A percentile compares a stretch with the other conserved stretches of the same genome.
phyloP scores from a whole-genome alignment of 2,113 vertebrate genomes.

The Nothobranchius furzeri region DNA sequence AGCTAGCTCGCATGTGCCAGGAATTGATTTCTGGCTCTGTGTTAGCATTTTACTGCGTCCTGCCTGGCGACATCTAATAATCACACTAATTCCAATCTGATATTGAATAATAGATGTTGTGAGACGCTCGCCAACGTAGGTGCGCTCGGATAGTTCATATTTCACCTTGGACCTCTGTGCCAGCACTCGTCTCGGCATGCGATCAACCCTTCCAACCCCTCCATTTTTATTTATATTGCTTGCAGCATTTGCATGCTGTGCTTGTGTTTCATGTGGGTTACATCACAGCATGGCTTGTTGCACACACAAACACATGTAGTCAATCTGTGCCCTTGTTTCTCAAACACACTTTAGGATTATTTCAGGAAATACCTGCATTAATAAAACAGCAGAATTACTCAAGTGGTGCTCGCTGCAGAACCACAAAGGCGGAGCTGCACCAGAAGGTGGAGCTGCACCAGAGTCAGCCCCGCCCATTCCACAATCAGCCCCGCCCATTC shows the following conservation, averaged over 20 bases:
- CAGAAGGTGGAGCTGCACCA: no score
- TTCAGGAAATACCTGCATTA: conserved; percentile 32
- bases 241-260: conserved; percentile 50
- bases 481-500: no score
- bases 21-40: conserved; percentile 64
- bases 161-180: conserved; percentile 34
- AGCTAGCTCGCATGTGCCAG: conserved; percentile 45
- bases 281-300: conserved; percentile 70
- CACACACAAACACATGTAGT: conserved; percentile 26
- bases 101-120: conserved; percentile 63
- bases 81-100: conserved; percentile 68
- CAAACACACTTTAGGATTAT: conserved; percentile 40
- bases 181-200: conserved; percentile 25
- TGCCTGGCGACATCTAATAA: conserved; percentile 65
- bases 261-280: conserved; percentile 75
- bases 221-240: conserved; percentile 40
- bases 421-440: no score
- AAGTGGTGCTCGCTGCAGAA: no score
- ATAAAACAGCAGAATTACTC: conserved; percentile 11
- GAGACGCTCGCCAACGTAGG: conserved; percentile 56
- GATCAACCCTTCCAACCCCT: conserved; percentile 3
- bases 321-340: conserved; percentile 41
- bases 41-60: conserved; percentile 58
- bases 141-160: conserved; percentile 38
- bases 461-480: no score